Percentiles rank a stretch among this genome's conserved stretches.
Evolutionary conservation across 37 sponge, comb jelly and placozoan species (phyloP).

Genomic region (Ephydatia muelleri): DNA sequence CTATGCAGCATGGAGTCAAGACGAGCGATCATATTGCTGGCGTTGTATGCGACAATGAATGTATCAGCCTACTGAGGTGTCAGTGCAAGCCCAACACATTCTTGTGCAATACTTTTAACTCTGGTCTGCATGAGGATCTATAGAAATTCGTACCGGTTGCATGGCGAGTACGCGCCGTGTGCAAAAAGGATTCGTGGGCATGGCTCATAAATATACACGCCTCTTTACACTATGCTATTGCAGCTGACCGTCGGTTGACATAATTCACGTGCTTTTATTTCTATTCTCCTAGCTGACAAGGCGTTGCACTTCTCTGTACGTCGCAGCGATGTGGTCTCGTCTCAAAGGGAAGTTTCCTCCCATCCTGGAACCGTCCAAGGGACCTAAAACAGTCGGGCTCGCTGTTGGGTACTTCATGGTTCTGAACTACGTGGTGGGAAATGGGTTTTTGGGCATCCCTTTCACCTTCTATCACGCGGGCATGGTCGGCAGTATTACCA

Average conservation of each 20-base stretch:
- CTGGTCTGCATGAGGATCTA: too few species aligned
- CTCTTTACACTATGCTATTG: neutral
- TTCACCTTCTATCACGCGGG: conserved; percentile 40
- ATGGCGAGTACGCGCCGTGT: neutral
- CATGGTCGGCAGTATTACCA: conserved; percentile 16
- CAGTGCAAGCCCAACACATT: too few species aligned
- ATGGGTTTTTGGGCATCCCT: conserved; percentile 10
- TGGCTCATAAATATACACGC: too few species aligned
- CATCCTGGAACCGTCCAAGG: neutral
- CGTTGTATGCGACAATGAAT: too few species aligned
- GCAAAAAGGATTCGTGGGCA: neutral
- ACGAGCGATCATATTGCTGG: too few species aligned
- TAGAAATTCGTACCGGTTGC: neutral
- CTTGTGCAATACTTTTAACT: too few species aligned
- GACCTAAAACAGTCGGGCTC: neutral
- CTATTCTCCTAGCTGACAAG: neutral
- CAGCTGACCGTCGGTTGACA: neutral
- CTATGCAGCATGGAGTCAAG: too few species aligned
- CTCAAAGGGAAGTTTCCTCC: neutral
- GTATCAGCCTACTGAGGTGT: too few species aligned
- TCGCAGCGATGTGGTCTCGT: neutral
- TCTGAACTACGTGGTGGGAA: conserved; percentile 6
- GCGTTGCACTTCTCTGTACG: neutral
- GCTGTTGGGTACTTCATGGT: conserved; percentile 12
- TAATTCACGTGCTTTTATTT: neutral